Evolutionary conservation across 2,888 invertebrate genomes (phyloP).

Genomic region (Rotaria macrura): DNA sequence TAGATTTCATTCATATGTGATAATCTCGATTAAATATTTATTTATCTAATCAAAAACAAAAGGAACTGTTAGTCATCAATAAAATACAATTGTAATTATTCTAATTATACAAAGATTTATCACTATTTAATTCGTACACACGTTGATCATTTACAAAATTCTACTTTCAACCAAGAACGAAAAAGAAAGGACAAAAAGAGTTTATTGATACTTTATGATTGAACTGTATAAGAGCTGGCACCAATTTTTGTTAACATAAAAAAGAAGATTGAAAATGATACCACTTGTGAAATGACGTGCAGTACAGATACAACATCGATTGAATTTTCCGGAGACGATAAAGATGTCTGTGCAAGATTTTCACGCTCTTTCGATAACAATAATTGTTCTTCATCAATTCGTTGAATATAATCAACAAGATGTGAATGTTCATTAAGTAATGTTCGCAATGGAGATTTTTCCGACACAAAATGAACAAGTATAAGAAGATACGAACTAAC

Average conservation of each 20-base stretch:
- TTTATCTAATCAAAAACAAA: too few species aligned
- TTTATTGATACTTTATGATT: neutral
- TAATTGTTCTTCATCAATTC: neutral
- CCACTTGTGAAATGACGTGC: neutral
- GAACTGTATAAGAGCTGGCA: neutral
- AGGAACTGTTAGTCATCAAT: too few species aligned
- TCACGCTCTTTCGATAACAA: neutral
- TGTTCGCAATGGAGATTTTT: neutral
- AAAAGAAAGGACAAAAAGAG: neutral
- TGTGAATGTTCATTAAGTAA: neutral
- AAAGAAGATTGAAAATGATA: neutral
- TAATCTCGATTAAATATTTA: too few species aligned
- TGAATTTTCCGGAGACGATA: neutral
- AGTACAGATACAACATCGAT: neutral
- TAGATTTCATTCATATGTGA: too few species aligned
- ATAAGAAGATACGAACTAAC: slow-evolving; percentile 6
- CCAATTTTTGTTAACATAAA: slow-evolving; percentile 19
- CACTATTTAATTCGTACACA: neutral
- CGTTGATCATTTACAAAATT: neutral
- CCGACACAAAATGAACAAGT: neutral
- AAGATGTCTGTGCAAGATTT: neutral
- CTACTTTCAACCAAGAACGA: neutral
- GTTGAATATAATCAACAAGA: neutral
- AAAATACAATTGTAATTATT: too few species aligned
- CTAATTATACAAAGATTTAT: too few species aligned